These are phyloP conservation scores for Apodemus agrarius DNA, from an alignment of 2,797 vertebrate genomes.

Conservation along the genomic window DNA sequence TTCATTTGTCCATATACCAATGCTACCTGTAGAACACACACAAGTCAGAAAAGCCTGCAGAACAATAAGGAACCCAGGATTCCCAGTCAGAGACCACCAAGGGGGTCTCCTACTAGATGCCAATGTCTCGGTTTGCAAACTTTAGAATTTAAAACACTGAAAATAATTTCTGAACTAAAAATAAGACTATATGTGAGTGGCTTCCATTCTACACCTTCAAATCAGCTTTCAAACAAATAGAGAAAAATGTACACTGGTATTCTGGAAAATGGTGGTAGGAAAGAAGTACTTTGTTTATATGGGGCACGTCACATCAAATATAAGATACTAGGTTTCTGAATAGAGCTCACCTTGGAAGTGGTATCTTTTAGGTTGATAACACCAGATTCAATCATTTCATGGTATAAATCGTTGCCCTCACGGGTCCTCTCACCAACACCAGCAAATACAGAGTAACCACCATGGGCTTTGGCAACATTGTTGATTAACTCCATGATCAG, in stretches of 20 bases:
- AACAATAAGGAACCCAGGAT: not conserved
- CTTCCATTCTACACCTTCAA: not conserved
- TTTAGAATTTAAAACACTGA: constrained; percentile 25
- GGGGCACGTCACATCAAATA: not conserved
- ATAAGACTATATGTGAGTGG: not conserved
- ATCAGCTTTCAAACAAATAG: constrained; percentile 30
- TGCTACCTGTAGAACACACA: constrained; percentile 90
- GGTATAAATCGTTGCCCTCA: constrained; percentile 98
- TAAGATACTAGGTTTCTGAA: not conserved
- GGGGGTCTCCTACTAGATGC: not conserved
- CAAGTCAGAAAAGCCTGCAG: not conserved
- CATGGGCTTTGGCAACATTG: constrained; percentile 98
- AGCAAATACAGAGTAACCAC: constrained; percentile 98
- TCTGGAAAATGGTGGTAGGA: not conserved
- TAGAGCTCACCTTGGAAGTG: constrained; percentile 93
- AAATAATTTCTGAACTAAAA: constrained; percentile 19
- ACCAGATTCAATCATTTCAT: constrained; percentile 99
- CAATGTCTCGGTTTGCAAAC: not conserved
- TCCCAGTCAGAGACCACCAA: not conserved
- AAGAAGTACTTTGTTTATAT: not conserved
- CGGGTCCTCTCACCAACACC: constrained; percentile 97
- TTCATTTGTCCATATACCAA: constrained; percentile 99
- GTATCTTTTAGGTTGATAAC: constrained; percentile 98
- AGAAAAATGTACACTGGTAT: not conserved
- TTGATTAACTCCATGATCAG: constrained; percentile 99